Evolutionary conservation across 2,113 vertebrate genomes (phyloP), one percentile per base, ranked within the genome.

Genomic region (Malurus elegans): DNA sequence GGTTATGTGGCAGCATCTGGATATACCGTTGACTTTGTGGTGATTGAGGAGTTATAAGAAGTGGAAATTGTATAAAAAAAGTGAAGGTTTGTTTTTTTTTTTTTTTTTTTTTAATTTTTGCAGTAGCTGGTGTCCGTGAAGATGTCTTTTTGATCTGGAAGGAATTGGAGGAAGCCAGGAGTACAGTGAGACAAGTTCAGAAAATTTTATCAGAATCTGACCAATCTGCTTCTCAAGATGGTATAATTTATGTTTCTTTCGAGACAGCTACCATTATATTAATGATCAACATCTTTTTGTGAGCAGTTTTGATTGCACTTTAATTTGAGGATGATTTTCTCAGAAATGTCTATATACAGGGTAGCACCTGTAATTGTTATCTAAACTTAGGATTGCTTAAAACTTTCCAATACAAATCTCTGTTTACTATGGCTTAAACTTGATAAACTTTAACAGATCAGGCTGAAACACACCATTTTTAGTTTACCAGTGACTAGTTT

Each of bases 111-210:
- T 95, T 38, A 38, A 38, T 38, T 38, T 61, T 79, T 98, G 28
- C 69, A 97, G 98, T 97, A 54, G 97, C 96, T 45, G 98, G 97
- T 64, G 97, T 98, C 78, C 47, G 96, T 96, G 98, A 98, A 94
- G 98, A 99, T 54, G 97, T 98, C 36, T 98, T 97, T 82, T 93
- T 98, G 91, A 97, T 99, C 57, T 98, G 98, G 98, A 98, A 83
- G 34, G 98, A 99, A 74, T 28, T 98, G 90, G 97, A 98, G n/a
- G 97, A 98, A 96, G 98, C 98, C 53, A 96, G 58, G 62, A 97
- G 74, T 80, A 98, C 94, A 3, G 58, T 98, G 36, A 95, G 60
- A 70, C 95, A 98, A 90, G 44, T 98, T 74, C 97, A 93, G 94
- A 92, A 83, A 69, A 97, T 98, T 79, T 79, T 98, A 56, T 23